These are phyloP conservation scores for Nerophis ophidion DNA, from an alignment of 2,113 vertebrate genomes.

Conservation along the genomic window DNA sequence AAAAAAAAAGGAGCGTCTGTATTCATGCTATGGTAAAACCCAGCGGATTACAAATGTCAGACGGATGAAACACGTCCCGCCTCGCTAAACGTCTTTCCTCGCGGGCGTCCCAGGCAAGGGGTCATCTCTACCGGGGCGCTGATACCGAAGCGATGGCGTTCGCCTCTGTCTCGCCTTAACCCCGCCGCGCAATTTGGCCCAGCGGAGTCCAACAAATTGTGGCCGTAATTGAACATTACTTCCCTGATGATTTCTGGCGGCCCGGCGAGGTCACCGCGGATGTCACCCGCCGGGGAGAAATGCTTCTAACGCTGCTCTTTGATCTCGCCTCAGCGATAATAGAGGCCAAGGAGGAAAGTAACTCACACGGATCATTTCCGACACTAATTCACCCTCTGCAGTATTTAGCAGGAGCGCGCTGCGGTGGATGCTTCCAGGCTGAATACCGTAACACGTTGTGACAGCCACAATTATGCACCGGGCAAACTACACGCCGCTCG, in stretches of 20 bases:
- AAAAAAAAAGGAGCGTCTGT: conserved; percentile 76
- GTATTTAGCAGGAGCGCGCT: neutral
- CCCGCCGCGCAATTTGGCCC: conserved; percentile 79
- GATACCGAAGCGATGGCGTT: conserved; percentile 92
- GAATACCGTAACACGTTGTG: too few relatives aligned
- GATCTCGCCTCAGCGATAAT: conserved; percentile 68
- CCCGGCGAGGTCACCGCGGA: conserved; percentile 58
- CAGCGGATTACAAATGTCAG: conserved; percentile 79
- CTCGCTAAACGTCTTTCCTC: conserved; percentile 82
- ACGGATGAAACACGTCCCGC: conserved; percentile 88
- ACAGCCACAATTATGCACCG: too few relatives aligned
- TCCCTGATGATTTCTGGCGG: conserved; percentile 73
- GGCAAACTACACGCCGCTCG: too few relatives aligned
- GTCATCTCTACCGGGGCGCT: conserved; percentile 88
- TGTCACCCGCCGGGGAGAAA: conserved; percentile 59
- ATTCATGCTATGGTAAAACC: conserved; percentile 95
- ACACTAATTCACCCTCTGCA: conserved; percentile 2
- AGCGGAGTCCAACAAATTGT: conserved; percentile 81
- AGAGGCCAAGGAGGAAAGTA: conserved; percentile 46
- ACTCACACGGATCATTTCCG: conserved; percentile 31
- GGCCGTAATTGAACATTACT: conserved; percentile 83
- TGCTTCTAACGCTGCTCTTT: conserved; percentile 57
- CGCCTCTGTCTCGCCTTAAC: conserved; percentile 79
- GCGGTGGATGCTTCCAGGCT: neutral
- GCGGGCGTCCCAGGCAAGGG: conserved; percentile 83